A percentile compares a stretch with the other conserved stretches of the same genome.
phyloP scores from a whole-genome alignment of 2,113 vertebrate species.

The Talpa occidentalis region DNA sequence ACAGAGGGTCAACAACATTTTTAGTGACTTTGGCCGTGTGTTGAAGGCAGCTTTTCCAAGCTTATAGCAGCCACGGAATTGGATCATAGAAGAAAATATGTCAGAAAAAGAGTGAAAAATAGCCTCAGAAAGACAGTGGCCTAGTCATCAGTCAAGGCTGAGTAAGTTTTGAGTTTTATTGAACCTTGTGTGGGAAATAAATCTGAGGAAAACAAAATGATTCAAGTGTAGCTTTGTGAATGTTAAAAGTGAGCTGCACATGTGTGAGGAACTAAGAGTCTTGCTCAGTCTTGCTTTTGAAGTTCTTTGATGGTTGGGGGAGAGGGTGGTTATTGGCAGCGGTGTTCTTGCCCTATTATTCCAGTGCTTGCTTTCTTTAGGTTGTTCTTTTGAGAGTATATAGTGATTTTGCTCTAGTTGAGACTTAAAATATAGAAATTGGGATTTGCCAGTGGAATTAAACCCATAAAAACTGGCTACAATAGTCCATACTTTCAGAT shows the following conservation, averaged over 20 bases:
- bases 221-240: not conserved
- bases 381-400: constrained; percentile 20
- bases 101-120: constrained; percentile 23
- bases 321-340: not conserved
- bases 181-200: constrained; percentile 30
- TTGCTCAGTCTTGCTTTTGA: not conserved
- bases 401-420: constrained; percentile 55
- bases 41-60: constrained; percentile 43
- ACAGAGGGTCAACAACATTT: not conserved
- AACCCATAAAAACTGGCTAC: constrained; percentile 66
- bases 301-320: not conserved
- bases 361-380: not conserved
- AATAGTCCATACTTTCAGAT: constrained; percentile 62
- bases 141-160: not conserved
- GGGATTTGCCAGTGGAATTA: constrained; percentile 68
- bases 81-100: constrained; percentile 47
- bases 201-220: constrained; percentile 39
- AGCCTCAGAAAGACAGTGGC: constrained; percentile 21
- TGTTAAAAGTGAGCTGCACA: not conserved
- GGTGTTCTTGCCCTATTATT: not conserved
- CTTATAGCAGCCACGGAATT: not conserved
- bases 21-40: not conserved
- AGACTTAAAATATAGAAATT: constrained; percentile 75
- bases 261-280: not conserved
- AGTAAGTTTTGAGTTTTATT: constrained; percentile 48